These are phyloP conservation scores for Agrypnus murinus DNA, from an alignment of 2,888 invertebrate species.

Conservation along the genomic window DNA sequence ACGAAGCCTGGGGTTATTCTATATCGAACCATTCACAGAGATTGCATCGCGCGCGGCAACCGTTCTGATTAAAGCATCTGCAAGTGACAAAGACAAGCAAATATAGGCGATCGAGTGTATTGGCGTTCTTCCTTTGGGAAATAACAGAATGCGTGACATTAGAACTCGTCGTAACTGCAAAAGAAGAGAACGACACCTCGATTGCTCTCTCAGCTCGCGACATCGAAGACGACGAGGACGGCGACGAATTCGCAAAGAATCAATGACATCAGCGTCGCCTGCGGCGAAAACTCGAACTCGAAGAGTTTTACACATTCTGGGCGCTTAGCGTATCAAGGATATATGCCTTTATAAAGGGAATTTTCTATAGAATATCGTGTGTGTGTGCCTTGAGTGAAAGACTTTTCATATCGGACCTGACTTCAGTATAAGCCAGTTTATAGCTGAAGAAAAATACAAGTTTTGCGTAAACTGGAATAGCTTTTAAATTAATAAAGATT, in stretches of 20 bases:
- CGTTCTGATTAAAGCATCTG: slow-evolving; percentile 37
- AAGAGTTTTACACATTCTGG: slow-evolving; percentile 42
- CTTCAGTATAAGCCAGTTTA: not conserved
- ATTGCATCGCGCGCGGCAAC: slow-evolving; percentile 19
- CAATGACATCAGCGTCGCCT: slow-evolving; percentile 42
- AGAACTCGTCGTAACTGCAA: slow-evolving; percentile 45
- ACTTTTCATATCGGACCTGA: slow-evolving; percentile 25
- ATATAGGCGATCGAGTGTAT: slow-evolving; percentile 49
- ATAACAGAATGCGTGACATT: slow-evolving; percentile 54
- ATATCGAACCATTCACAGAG: not conserved
- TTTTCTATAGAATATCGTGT: slow-evolving; percentile 42
- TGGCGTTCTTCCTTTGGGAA: slow-evolving; percentile 51
- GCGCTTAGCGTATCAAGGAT: slow-evolving; percentile 47
- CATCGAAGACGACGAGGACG: slow-evolving; percentile 6
- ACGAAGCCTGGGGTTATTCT: not conserved
- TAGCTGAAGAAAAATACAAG: not conserved
- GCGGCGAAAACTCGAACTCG: slow-evolving; percentile 35
- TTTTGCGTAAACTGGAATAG: not conserved
- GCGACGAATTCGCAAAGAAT: slow-evolving; percentile 35
- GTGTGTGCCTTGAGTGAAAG: slow-evolving; percentile 32
- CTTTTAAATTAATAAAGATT: not conserved
- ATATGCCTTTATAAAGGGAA: slow-evolving; percentile 45
- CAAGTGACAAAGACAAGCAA: slow-evolving; percentile 52
- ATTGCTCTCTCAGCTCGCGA: slow-evolving; percentile 35
- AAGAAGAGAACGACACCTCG: slow-evolving; percentile 46